Base-by-base conservation (phyloP, 2,113 vertebrate genomes). In the Porphyrio hochstetteri region DNA sequence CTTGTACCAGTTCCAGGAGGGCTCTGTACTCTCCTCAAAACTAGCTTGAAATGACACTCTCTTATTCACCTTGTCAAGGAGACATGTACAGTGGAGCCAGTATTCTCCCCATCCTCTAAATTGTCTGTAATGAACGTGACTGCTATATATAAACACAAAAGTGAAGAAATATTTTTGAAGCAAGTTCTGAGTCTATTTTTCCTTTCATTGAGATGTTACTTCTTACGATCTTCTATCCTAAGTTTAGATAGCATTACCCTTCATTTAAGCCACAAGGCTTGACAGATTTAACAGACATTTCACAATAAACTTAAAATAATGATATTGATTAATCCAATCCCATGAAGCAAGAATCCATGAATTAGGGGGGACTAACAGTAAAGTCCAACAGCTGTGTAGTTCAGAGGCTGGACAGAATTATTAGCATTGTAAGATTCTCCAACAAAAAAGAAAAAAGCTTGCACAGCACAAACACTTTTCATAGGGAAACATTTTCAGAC, bases 41-140 rank as follows among this genome's bases (percentile, higher is more conserved):
- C 59, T 38, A 59, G 72, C 72, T 61, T 53, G 50, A 80, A 87
- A 82, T 78, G 70, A 78, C 85, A 93, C 59, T 60, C 69, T 83
- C 86, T 87, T 89, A 81, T 60, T 95, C 82, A 94, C 92, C 91
- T 92, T 83, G 93, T 90, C 82, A 91, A 59, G 74, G 79, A 85
- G 70, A 96, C 70, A 36, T 0, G 20, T 64, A 55, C 38, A 77
- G 35, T 0, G 2, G 71, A 92, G 93, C 78, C 91, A 90, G 63
- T 76, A 29, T 57, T 95, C 80, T 79, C 36, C 27, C 24, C 16
- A 9, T 75, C 46, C 56, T 89, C 83, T 82, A 93, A 88, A 88
- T 72, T 76, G 78, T 84, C 91, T 84, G 61, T 67, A 79, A 55
- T 75, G 79, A 94, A 70, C 88, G 82, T 11, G 84, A 88, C 81